Evolutionary conservation across 1,140 invertebrate species (phyloP).

Genomic region (Rhopalosiphum maidis): DNA sequence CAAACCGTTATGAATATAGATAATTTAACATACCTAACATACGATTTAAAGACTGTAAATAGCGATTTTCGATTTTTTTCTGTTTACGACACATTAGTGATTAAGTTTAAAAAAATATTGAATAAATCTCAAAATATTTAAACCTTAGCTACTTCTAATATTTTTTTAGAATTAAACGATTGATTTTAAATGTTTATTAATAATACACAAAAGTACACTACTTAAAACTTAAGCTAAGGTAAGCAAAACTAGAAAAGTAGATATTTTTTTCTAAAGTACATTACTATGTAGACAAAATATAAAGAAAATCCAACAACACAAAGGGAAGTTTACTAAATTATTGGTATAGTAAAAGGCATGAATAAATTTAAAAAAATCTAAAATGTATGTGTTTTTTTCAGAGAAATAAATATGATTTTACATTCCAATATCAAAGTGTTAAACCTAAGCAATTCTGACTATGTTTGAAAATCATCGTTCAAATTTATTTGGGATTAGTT

Average conservation of each 20-base stretch:
- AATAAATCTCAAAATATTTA: no score
- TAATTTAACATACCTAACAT: no score
- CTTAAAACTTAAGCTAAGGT: no score
- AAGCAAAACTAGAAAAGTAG: neutral
- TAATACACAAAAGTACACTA: neutral
- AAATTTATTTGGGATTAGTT: neutral
- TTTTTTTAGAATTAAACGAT: neutral
- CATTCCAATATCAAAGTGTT: neutral
- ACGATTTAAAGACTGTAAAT: no score
- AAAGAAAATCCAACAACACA: neutral
- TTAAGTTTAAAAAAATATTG: neutral
- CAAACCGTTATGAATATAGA: no score
- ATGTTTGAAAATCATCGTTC: neutral
- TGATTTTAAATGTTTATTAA: neutral
- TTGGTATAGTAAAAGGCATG: neutral
- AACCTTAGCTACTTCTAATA: no score
- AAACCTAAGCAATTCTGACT: neutral
- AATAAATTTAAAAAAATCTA: neutral
- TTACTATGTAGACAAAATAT: neutral
- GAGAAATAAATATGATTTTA: neutral
- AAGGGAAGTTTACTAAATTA: neutral
- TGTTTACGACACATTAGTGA: neutral
- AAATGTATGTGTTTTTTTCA: neutral
- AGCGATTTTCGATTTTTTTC: neutral
- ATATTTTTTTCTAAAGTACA: neutral